Conservation (phyloP, 2,797 vertebrate species). For the Tiaroga cobitis region DNA sequence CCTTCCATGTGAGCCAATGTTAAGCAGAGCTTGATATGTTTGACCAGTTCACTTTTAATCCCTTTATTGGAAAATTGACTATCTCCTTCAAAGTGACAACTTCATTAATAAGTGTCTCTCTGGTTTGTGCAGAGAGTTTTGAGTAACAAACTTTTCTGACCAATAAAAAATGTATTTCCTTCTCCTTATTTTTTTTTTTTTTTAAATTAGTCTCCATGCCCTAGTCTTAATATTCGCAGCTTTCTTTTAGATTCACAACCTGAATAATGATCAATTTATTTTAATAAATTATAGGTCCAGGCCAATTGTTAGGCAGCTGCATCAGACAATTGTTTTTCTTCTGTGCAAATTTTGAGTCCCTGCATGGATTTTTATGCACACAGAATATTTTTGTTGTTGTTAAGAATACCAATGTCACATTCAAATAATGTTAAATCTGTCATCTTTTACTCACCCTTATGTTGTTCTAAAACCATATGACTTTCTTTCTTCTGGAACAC, state of each 20-base stretch:
- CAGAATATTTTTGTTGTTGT: neutral
- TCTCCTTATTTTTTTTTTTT: neutral
- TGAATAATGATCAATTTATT: slow-evolving; percentile 12
- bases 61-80: neutral
- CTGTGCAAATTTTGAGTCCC: neutral
- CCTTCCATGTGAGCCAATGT: neutral
- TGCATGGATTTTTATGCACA: neutral
- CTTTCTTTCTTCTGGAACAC: neutral
- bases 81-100: neutral
- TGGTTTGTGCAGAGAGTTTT: slow-evolving; percentile 7
- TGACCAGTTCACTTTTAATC: slow-evolving; percentile 8
- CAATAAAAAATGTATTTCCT: neutral
- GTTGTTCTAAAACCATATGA: neutral
- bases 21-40: neutral
- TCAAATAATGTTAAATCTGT: neutral
- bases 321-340: neutral
- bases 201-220: neutral
- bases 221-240: neutral
- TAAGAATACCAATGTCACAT: neutral
- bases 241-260: slow-evolving; percentile 7
- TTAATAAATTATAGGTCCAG: slow-evolving; percentile 20
- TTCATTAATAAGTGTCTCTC: neutral
- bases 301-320: neutral
- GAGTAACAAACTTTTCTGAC: neutral
- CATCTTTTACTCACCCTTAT: neutral